Evolutionary conservation across 1,140 invertebrate species (phyloP).

Genomic region (Agrilus planipennis): DNA sequence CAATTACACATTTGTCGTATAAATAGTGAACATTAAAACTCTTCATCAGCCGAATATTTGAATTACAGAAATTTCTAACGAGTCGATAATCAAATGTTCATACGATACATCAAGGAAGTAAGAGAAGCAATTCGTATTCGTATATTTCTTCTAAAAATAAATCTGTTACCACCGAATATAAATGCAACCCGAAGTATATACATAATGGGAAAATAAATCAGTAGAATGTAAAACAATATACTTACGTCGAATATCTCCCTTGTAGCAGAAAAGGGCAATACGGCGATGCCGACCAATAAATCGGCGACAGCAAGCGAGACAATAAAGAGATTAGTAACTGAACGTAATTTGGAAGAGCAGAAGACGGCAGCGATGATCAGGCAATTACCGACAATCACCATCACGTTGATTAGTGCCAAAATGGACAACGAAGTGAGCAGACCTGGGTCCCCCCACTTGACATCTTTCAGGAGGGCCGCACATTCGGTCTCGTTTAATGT

Average conservation of each 20-base stretch:
- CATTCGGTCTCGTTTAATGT: constrained; percentile 63
- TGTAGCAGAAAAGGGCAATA: constrained; percentile 81
- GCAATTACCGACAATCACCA: constrained; percentile 80
- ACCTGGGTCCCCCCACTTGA: constrained; percentile 63
- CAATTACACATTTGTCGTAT: too few species aligned
- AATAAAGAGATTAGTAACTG: constrained; percentile 92
- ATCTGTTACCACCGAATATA: too few species aligned
- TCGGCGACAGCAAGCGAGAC: constrained; percentile 87
- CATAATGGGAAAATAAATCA: too few species aligned
- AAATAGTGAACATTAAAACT: too few species aligned
- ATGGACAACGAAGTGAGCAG: constrained; percentile 62
- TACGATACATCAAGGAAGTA: too few species aligned
- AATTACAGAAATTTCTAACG: too few species aligned
- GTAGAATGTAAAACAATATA: too few species aligned
- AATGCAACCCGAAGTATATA: too few species aligned
- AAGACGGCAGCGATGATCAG: constrained; percentile 87
- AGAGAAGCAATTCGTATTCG: too few species aligned
- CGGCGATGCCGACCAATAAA: constrained; percentile 77
- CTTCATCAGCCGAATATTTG: too few species aligned
- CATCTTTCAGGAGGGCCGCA: constrained; percentile 57
- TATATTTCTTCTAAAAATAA: too few species aligned
- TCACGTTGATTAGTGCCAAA: constrained; percentile 68
- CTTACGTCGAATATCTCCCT: constrained; percentile 79
- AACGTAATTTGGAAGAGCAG: constrained; percentile 72
- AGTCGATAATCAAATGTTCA: too few species aligned